Evolutionary conservation across 2,888 invertebrate species (phyloP).

Genomic region (Tanypteryx hageni): DNA sequence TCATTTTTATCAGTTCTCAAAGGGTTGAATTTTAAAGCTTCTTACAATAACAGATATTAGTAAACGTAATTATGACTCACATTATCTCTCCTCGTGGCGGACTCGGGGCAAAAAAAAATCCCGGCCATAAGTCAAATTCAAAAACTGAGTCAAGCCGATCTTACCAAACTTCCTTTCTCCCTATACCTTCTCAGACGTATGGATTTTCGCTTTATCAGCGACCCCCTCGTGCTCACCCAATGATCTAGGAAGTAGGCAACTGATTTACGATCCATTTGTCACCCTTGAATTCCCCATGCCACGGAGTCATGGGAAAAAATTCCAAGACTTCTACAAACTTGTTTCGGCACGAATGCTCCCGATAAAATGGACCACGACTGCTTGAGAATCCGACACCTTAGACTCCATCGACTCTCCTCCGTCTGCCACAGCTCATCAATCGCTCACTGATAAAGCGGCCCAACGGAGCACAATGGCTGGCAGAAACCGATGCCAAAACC

Average conservation of each 20-base stretch:
- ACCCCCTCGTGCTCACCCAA: background rate
- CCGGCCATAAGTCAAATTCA: constrained; percentile 20
- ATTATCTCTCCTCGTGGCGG: background rate
- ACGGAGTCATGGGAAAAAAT: constrained; percentile 17
- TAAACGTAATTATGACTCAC: background rate
- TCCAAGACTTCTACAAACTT: constrained; percentile 21
- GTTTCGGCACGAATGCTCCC: background rate
- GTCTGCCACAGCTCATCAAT: background rate
- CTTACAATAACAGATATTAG: too few relatives aligned
- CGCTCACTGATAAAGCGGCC: background rate
- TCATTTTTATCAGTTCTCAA: too few relatives aligned
- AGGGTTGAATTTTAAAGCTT: too few relatives aligned
- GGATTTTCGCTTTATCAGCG: constrained; percentile 25
- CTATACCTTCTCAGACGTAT: constrained; percentile 14
- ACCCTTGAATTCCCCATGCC: background rate
- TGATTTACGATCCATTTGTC: constrained; percentile 28
- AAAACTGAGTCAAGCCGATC: background rate
- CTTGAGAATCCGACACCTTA: background rate
- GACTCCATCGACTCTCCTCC: background rate
- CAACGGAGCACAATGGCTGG: background rate
- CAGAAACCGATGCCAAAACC: too few relatives aligned
- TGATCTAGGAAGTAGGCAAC: constrained; percentile 3
- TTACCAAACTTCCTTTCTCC: constrained; percentile 2
- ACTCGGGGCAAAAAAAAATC: background rate
- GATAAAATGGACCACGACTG: constrained; percentile 5